Evolutionary conservation across 2,888 invertebrate species (phyloP).

Genomic region (Trichopria drosophilae): DNA sequence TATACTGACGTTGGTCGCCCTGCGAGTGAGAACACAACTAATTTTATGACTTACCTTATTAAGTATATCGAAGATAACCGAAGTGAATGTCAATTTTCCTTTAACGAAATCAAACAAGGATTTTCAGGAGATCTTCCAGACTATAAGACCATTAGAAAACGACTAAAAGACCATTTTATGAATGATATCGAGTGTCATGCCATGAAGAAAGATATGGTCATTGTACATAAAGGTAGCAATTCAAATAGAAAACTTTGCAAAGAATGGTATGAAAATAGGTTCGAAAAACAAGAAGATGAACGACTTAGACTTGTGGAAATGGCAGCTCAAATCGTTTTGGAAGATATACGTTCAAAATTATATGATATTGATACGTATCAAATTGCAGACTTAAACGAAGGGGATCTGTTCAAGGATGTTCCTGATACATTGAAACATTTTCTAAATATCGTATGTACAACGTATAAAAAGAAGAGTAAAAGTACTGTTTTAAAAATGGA

Average conservation of each 20-base stretch:
- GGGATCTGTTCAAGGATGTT: background rate
- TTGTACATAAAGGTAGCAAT: background rate
- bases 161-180: background rate
- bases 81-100: too few relatives aligned
- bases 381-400: background rate
- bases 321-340: background rate
- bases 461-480: conserved; percentile 32
- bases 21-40: too few relatives aligned
- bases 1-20: too few relatives aligned
- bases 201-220: too few relatives aligned
- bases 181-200: too few relatives aligned
- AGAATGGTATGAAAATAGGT: background rate
- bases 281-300: background rate
- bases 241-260: background rate
- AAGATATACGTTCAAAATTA: background rate
- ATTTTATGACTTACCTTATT: too few relatives aligned
- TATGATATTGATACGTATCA: background rate
- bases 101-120: too few relatives aligned
- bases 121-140: too few relatives aligned
- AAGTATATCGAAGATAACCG: too few relatives aligned
- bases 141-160: too few relatives aligned
- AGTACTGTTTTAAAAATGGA: too few relatives aligned
- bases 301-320: background rate
- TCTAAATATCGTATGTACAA: conserved; percentile 16
- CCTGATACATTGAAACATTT: background rate